Conservation (phyloP, 92 coral and sea anemone species). For the Palythoa caribaeorum region DNA sequence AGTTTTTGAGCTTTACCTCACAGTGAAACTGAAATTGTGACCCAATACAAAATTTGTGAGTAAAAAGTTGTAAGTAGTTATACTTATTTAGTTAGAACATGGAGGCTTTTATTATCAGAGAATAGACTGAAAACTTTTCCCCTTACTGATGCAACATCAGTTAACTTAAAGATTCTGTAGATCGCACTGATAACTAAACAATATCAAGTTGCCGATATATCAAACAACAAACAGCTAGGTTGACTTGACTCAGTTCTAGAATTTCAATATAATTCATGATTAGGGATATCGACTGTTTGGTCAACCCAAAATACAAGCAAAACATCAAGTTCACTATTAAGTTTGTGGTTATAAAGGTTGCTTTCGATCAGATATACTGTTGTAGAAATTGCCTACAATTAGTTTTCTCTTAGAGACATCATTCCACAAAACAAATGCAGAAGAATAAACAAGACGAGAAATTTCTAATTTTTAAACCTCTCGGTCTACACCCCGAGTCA, state of each 20-base stretch:
- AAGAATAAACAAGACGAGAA: conserved; percentile 32
- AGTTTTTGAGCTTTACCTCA: too few species aligned
- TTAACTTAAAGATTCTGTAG: background rate
- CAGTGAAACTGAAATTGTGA: too few species aligned
- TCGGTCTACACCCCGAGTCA: background rate
- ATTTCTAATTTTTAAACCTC: background rate
- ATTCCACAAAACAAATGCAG: conserved; percentile 39
- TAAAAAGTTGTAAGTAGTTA: too few species aligned
- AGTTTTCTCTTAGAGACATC: conserved; percentile 21
- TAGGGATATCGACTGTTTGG: background rate
- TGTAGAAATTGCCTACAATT: background rate
- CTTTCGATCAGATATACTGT: background rate
- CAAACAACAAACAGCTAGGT: background rate
- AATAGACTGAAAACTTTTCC: background rate
- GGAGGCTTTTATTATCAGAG: background rate
- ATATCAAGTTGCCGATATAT: background rate
- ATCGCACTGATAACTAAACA: conserved; percentile 8
- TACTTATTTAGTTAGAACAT: too few species aligned
- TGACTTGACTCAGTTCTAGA: conserved; percentile 23
- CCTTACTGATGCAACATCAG: background rate
- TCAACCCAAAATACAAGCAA: background rate
- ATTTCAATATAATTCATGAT: background rate
- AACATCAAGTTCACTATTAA: background rate
- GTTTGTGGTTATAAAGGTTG: background rate
- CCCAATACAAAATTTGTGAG: too few species aligned